Base-by-base conservation (phyloP, 2,113 vertebrate genomes). In the Heteronetta atricapilla region DNA sequence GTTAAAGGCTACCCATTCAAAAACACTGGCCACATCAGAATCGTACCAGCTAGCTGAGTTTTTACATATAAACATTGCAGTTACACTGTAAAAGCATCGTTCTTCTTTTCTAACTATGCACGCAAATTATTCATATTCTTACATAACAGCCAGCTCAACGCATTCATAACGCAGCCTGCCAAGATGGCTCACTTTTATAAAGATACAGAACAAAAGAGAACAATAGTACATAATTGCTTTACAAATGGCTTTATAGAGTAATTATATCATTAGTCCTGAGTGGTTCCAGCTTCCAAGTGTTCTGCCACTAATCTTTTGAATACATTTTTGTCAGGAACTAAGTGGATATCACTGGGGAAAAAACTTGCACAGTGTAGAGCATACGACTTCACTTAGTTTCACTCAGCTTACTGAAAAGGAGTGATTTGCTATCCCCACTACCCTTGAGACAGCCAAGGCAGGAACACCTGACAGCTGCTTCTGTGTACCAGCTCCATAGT, bases 221-320 rank as follows among this genome's bases (percentile, higher is more conserved):
- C 95, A 97, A 92, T 55, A 76, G 70, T 7, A 58, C n/a, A 16
- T 89, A 94, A 96, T 66, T 89, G 67, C 84, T 87, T 94, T 82
- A 80, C 78, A 94, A 79, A 87, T 69, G 63, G 53, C 70, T 94
- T 92, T 72, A 64, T 31, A 72, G 53, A 87, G 58, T 50, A 94
- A 95, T 94, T 94, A 62, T 80, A 94, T 91, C 66, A 88, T 92
- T 82, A 95, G 81, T 44, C 75, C 78, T 87, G 84, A 94, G 86
- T 46, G 58, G 62, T 84, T 96, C 75, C 89, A 73, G 74, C 78
- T 95, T 97, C 81, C 74, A 73, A 88, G 53, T 69, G 55, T 87
- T 73, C 74, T 91, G 74, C n/a, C 48, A 66, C 84, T 92, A 80
- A 91, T 82, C 91, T 89, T 89, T n/a, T 80, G 81, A 94, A 91